Evolutionary conservation across 2,888 invertebrate genomes (phyloP).

Genomic region (Lypha dubia): DNA sequence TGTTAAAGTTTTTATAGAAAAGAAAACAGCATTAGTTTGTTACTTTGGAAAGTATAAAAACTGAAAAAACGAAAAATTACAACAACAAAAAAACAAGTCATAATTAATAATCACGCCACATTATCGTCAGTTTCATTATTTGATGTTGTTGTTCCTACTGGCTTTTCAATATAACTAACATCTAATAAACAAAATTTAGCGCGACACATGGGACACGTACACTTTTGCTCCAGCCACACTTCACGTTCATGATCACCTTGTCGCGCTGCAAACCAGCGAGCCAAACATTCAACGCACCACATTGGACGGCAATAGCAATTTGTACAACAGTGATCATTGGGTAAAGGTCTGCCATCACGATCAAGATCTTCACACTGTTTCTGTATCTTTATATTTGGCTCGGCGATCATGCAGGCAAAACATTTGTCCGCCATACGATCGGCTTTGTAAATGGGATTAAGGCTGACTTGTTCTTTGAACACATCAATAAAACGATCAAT

Average conservation of each 20-base stretch:
- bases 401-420: constrained; percentile 93
- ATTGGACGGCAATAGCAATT: constrained; percentile 91
- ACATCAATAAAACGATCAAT: constrained; percentile 93
- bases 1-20: no score
- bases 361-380: constrained; percentile 86
- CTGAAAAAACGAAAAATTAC: background rate
- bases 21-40: no score
- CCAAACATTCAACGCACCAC: constrained; percentile 95
- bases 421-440: constrained; percentile 92
- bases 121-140: constrained; percentile 46
- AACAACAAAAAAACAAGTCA: constrained; percentile 10
- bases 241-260: constrained; percentile 88
- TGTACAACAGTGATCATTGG: constrained; percentile 81
- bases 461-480: constrained; percentile 89
- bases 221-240: constrained; percentile 91
- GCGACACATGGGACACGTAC: constrained; percentile 94
- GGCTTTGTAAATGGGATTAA: constrained; percentile 87
- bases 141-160: background rate
- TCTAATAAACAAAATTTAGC: constrained; percentile 93
- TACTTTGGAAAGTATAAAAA: constrained; percentile 25
- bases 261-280: constrained; percentile 93
- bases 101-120: constrained; percentile 47
- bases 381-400: constrained; percentile 90
- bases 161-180: constrained; percentile 85
- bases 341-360: constrained; percentile 82